Conservation (phyloP, 2,888 invertebrate genomes). For the Oscheius sp. region DNA sequence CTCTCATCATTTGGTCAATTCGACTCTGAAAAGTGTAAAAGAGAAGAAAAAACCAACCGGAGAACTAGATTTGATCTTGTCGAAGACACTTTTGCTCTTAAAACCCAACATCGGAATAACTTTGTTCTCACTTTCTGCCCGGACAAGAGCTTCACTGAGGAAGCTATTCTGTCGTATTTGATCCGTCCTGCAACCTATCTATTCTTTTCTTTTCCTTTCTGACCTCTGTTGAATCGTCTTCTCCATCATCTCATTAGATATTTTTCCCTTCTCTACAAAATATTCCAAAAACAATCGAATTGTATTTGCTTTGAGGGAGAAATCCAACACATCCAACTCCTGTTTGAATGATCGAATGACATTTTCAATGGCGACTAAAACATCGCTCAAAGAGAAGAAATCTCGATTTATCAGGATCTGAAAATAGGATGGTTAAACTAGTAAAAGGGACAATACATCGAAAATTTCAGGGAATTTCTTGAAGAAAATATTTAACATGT, state of each 20-base stretch:
- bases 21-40: not conserved
- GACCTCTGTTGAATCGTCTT: not conserved
- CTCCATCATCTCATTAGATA: not conserved
- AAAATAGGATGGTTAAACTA: not conserved
- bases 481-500: conserved; percentile 9
- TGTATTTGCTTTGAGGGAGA: not conserved
- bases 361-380: not conserved
- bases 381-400: not conserved
- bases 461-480: conserved; percentile 14
- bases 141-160: not conserved
- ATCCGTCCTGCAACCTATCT: not conserved
- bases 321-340: conserved; percentile 16
- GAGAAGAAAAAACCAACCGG: not conserved
- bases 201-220: too few relatives aligned
- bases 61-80: not conserved
- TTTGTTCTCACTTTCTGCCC: not conserved
- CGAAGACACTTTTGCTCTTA: not conserved
- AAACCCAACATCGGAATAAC: not conserved
- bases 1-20: not conserved
- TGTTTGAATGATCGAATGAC: conserved; percentile 6
- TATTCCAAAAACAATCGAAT: not conserved
- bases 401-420: not conserved
- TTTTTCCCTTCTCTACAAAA: not conserved
- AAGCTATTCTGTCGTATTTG: conserved; percentile 11
- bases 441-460: not conserved